Evolutionary conservation across 2,113 vertebrate genomes (phyloP).

Genomic region (Mesembrinibis cayennensis): DNA sequence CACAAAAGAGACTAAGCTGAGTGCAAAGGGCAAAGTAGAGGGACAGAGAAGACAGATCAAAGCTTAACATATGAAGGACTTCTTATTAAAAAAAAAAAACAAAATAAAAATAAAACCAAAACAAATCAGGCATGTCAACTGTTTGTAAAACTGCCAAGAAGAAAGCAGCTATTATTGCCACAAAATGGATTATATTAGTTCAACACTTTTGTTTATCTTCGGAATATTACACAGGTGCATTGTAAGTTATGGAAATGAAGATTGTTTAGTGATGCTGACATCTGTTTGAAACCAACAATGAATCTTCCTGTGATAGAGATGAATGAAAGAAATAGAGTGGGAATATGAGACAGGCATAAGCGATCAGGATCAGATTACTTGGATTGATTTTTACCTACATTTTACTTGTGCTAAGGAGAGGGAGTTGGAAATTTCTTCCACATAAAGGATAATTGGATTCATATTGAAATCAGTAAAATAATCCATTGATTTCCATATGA

Average conservation of each 20-base stretch:
- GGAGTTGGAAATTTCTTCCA: background rate
- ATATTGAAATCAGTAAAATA: background rate
- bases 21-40: background rate
- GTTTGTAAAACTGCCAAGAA: background rate
- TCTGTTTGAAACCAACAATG: background rate
- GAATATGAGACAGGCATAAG: background rate
- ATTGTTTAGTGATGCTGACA: background rate
- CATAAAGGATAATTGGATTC: background rate
- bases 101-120: no score
- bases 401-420: background rate
- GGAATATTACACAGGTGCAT: background rate
- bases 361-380: background rate
- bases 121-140: background rate
- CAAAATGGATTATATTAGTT: background rate
- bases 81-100: background rate
- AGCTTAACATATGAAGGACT: background rate
- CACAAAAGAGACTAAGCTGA: background rate
- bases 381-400: background rate
- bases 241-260: background rate
- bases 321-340: background rate
- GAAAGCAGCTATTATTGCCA: background rate
- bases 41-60: background rate
- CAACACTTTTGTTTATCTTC: background rate
- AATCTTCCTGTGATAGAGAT: background rate
- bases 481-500: background rate